Percentiles rank a stretch among this genome's conserved stretches.
These are phyloP conservation scores for Apamea epomidion DNA, from an alignment of 2,888 invertebrate genomes.

Conservation along the genomic window DNA sequence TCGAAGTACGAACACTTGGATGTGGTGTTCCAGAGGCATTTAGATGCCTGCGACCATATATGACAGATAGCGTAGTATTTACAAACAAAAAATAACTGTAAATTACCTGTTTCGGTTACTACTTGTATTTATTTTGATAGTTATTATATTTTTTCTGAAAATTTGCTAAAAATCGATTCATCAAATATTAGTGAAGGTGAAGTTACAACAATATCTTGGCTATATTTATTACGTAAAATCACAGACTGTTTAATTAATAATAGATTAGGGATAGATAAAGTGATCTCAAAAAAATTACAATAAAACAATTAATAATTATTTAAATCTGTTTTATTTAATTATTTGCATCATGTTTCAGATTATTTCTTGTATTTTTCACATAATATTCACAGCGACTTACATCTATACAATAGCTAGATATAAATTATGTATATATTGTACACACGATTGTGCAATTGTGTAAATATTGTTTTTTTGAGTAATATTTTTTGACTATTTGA, in stretches of 20 bases:
- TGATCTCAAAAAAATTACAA: constrained; percentile 13
- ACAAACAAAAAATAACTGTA: background rate
- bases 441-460: constrained; percentile 70
- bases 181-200: background rate
- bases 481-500: constrained; percentile 31
- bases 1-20: constrained; percentile 81
- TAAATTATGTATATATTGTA: constrained; percentile 69
- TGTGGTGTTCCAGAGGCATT: constrained; percentile 82
- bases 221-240: background rate
- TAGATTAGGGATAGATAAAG: background rate
- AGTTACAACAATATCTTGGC: background rate
- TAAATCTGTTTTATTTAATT: constrained; percentile 72
- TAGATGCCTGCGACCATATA: constrained; percentile 83
- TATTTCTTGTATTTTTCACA: constrained; percentile 69
- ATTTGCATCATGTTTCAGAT: constrained; percentile 73
- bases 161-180: background rate
- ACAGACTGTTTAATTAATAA: background rate
- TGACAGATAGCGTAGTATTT: constrained; percentile 52
- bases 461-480: constrained; percentile 43
- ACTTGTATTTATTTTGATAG: background rate
- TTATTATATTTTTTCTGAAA: background rate
- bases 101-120: background rate
- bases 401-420: constrained; percentile 65
- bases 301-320: constrained; percentile 59
- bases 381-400: constrained; percentile 82